Evolutionary conservation across 1,140 invertebrate species (phyloP), one percentile per base, ranked within the genome.

Genomic region (Copidosoma floridanum): DNA sequence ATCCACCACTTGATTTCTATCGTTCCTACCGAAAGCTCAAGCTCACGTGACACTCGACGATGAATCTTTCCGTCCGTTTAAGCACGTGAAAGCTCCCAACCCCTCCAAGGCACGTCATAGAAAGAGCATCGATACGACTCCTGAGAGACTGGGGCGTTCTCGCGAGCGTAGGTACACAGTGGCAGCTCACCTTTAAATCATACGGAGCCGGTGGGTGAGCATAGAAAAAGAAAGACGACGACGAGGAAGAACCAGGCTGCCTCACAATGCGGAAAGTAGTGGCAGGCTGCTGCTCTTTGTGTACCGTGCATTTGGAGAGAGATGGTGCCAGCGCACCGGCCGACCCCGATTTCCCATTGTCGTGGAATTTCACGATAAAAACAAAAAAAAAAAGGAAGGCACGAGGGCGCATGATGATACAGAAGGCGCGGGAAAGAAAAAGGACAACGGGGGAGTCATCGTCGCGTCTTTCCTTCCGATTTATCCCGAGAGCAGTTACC

Each of bases 341-440:
- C 57, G 50, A 60, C 57, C 57, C 21, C 50, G 43, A 60, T 60
- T 60, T 43, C n/a, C 50, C 32, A 53, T 60, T 54, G 57, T 60
- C 29, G 57, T 26, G 29, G 41, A 54, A 60, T 60, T 40, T 29
- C 50, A 21, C 41, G 50, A 47, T 60, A 47, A 54, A 40, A 57
- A 57, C 47, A 53, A 57, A 44, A 37, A 54, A 12, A 20, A 27
- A 3, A n/a, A 21, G 5, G 24, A 37, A 24, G 38, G 24, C 5
- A 5, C 4, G 3, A 27, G 16, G 29, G 12, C 6, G 29, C 29
- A 6, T 32, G 29, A 24, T 44, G 27, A 18, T n/a, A n/a, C 37
- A 44, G 47, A 55, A 26, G 7, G 14, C 11, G 21, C 29, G 18
- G 26, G 6, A 20, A 26, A 38, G n/a, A 41, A 27, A 29, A n/a